Base-by-base conservation (phyloP, 1,140 invertebrate genomes). In the Diorhabda elongata region DNA sequence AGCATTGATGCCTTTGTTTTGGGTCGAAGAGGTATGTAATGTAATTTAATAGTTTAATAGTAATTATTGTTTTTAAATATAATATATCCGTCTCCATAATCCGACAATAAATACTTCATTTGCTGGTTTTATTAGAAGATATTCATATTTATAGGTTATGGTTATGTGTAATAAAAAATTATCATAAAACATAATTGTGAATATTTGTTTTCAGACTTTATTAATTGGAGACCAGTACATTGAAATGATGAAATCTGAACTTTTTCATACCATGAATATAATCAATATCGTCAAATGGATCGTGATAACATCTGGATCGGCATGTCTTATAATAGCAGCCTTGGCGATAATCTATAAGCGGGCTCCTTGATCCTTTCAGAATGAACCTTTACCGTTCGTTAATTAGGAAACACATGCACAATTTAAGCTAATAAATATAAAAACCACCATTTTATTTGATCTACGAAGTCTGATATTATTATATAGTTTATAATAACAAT, bases 11-110 rank as follows among this genome's bases (percentile, higher is more conserved):
- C 76, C 76, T 4, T 47, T 77, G 42, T 64, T 76, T 59, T 77
- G 76, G 76, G 57, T 77, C 3, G 76, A 77, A 69, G 76, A 77
- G 71, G 76, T 76, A 66, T 26, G 26, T 26, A 26, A 26, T 26
- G 26, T 26, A 26, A 26, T 26, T 26, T 26, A 26, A 26, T 26
- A 26, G 26, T 26, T 26, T 26, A 26, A 26, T 2, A 26, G 26
- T 26, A 26, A 26, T 26, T 26, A 26, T 26, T 26, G 26, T 26
- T 26, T 26, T 26, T 26, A 26, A 26, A 26, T 26, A 26, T 26
- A 26, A 26, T 26, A 26, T 26, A 26, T 26, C 26, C 26, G 26
- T 26, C 26, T 26, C 0, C 26, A 26, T 26, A 26, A 26, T 26
- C 26, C 26, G 26, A 26, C 26, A 26, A 26, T 26, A 26, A 26